Conservation (phyloP, 1,140 invertebrate species). For the Xylocopa sonorina region DNA sequence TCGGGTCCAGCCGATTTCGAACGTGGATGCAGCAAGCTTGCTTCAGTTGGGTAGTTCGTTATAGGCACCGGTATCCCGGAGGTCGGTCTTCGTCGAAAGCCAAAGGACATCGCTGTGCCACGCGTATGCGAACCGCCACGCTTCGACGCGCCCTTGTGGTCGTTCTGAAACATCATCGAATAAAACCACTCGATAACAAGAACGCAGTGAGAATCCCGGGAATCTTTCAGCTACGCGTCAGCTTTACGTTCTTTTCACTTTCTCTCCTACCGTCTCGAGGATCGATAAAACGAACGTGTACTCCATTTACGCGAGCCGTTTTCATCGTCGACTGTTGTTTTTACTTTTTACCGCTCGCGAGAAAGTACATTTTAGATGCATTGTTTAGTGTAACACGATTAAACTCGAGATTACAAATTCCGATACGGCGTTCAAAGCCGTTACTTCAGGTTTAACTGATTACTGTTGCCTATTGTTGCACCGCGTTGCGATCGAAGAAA, state of each 20-base stretch:
- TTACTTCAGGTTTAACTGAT: background rate
- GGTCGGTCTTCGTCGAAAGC: conserved; percentile 84
- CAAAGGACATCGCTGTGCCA: conserved; percentile 87
- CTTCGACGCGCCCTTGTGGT: conserved; percentile 83
- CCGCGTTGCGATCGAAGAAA: background rate
- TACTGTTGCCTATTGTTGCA: background rate
- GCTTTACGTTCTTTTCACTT: conserved; percentile 5
- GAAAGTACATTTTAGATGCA: background rate
- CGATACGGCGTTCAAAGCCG: background rate
- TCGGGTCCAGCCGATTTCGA: conserved; percentile 79
- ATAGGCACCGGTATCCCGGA: conserved; percentile 81
- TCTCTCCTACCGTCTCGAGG: background rate
- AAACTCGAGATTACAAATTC: background rate
- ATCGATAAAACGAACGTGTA: conserved; percentile 27
- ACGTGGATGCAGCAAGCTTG: conserved; percentile 68
- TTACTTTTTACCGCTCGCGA: background rate
- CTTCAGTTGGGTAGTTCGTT: conserved; percentile 69
- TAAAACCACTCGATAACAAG: background rate
- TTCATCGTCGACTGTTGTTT: background rate
- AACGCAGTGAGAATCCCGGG: background rate
- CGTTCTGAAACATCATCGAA: conserved; percentile 64
- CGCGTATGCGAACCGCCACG: conserved; percentile 82
- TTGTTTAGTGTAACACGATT: background rate
- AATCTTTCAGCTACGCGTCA: conserved; percentile 3
- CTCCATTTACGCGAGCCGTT: conserved; percentile 14